Conservation (phyloP, 2,888 invertebrate species). For the Caenorhabditis sp. region DNA sequence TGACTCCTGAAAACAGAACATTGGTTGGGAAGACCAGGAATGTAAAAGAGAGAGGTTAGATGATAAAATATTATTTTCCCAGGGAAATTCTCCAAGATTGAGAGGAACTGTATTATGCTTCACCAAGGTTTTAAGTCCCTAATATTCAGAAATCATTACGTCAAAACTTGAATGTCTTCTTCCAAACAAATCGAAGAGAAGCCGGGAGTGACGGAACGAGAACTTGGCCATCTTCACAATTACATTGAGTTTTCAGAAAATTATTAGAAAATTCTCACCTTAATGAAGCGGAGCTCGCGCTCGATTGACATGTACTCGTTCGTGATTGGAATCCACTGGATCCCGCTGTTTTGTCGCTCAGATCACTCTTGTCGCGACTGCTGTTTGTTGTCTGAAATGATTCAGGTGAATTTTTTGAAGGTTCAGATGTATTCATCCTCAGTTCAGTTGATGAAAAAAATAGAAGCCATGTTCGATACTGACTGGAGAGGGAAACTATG, state of each 20-base stretch:
- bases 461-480: too few relatives aligned
- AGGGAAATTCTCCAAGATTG: neutral
- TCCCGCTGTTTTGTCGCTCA: constrained; percentile 57
- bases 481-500: too few relatives aligned
- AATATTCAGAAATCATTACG: constrained; percentile 3
- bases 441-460: too few relatives aligned
- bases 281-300: constrained; percentile 64
- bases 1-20: constrained; percentile 63
- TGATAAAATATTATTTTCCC: neutral
- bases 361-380: constrained; percentile 38
- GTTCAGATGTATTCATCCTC: too few relatives aligned
- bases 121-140: constrained; percentile 15
- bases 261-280: constrained; percentile 48
- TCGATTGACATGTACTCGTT: constrained; percentile 64
- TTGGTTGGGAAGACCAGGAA: too few relatives aligned
- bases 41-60: neutral
- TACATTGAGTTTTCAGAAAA: neutral
- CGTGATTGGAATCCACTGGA: constrained; percentile 76
- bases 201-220: constrained; percentile 30
- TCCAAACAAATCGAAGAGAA: constrained; percentile 31
- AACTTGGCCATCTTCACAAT: constrained; percentile 38
- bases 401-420: neutral
- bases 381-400: constrained; percentile 40
- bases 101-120: neutral
- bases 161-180: constrained; percentile 8